Evolutionary conservation across 2,797 vertebrate species (phyloP).

Genomic region (Petrocephalus schoutedeni): DNA sequence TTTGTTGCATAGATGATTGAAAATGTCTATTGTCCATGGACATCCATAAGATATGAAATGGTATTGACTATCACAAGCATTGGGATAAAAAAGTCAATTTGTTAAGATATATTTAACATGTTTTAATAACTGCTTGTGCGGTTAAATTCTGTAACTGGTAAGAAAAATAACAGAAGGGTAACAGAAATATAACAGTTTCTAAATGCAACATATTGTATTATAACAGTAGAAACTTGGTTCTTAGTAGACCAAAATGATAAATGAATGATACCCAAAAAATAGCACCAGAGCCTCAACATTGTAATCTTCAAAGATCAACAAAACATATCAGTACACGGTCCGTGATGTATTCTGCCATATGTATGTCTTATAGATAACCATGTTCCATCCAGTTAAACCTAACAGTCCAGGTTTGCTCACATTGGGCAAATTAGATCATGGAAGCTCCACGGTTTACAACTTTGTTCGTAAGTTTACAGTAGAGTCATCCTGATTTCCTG

Average conservation of each 20-base stretch:
- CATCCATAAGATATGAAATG: background rate
- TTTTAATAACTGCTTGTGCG: background rate
- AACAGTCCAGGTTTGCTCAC: background rate
- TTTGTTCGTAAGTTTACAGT: background rate
- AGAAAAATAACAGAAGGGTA: background rate
- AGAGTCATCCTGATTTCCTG: background rate
- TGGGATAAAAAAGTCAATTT: background rate
- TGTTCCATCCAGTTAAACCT: background rate
- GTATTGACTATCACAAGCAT: background rate
- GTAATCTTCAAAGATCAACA: conserved; percentile 1
- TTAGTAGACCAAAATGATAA: background rate
- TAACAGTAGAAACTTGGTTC: background rate
- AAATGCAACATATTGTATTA: background rate
- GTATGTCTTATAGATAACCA: background rate
- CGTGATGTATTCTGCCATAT: background rate
- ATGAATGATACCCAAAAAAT: background rate
- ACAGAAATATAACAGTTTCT: background rate
- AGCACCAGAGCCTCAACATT: background rate
- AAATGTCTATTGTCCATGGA: background rate
- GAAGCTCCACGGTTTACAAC: background rate
- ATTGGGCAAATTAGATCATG: background rate
- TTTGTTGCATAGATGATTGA: background rate
- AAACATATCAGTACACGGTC: background rate
- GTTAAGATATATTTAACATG: background rate
- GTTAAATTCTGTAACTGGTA: background rate